Evolutionary conservation across 2,113 vertebrate species (phyloP).

Genomic region (Chloropsis hardwickii): DNA sequence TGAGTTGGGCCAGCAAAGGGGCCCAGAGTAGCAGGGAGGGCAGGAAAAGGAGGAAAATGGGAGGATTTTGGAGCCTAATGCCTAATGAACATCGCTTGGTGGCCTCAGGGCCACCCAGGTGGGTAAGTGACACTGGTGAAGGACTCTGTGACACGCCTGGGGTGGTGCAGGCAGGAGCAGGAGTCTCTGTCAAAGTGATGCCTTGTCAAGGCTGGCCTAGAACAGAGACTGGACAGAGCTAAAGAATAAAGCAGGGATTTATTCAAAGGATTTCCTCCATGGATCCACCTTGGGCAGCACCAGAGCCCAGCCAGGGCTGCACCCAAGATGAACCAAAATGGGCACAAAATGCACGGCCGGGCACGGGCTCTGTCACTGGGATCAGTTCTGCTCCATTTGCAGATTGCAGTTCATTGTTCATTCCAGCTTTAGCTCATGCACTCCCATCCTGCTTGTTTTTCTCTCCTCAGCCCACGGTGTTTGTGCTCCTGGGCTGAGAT

Average conservation of each 20-base stretch:
- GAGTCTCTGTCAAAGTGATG: neutral
- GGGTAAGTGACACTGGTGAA: neutral
- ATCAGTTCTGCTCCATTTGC: neutral
- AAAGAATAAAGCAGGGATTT: neutral
- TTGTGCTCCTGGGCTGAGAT: neutral
- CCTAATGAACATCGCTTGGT: neutral
- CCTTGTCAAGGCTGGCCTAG: rapidly evolving
- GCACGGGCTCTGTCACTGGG: neutral
- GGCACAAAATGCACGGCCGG: neutral
- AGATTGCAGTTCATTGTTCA: neutral
- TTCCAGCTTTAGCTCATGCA: neutral
- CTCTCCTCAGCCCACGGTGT: neutral
- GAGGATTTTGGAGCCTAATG: neutral
- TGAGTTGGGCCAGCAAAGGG: neutral
- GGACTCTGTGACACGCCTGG: neutral
- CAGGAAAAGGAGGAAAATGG: neutral
- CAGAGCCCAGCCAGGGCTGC: neutral
- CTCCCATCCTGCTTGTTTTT: neutral
- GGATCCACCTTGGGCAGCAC: neutral
- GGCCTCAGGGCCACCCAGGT: neutral
- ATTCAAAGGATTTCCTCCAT: neutral
- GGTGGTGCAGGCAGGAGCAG: neutral
- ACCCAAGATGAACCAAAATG: neutral
- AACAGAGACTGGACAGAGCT: neutral
- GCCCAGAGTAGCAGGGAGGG: neutral